Base-by-base conservation (phyloP, 2,888 invertebrate genomes). In the Dryococelus australis region DNA sequence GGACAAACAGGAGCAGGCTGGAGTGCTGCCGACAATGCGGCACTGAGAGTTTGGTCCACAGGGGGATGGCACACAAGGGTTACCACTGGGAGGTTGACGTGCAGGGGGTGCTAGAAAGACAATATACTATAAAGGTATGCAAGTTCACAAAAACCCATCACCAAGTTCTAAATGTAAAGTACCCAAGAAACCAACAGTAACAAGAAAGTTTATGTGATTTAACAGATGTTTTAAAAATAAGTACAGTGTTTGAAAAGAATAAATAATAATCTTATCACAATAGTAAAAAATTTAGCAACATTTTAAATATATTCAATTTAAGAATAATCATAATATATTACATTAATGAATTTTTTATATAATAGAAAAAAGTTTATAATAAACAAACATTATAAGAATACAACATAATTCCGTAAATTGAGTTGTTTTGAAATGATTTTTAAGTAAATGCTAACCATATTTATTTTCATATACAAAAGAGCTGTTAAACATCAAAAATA, bases 1-100 rank as follows among this genome's bases (percentile, higher is more conserved):
- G 86, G 93, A 92, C 86, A 93, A 91, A 89, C 95, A 95, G 81
- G 94, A 93, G 89, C 95, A 95, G 9, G 93, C 93, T 12, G 94
- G 93, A 81, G 92, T 91, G 78, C 93, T 93, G 90, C 95, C 95
- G n/a, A 94, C 91, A 88, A 93, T 92, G 78, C 93, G 92, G 90
- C 95, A 95, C 89, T 93, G 91, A 12, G 94, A 93, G 90, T 94
- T 94, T 5, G 94, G 93, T 65, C 95, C 95, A 90, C 95, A 95
- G 5, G 94, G 94, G 47, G 96, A 95, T 84, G 96, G 96, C 43
- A 94, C 91, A 90, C 96, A 96, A 24, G 96, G 96, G 91, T 96
- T 95, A 51, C 86, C 87, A 86, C 87, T 89, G 20, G 88, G 88
- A 16, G 79, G 85, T 43, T 87, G 86, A 26, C 84, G 86, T 47